Evolutionary conservation across 2,113 vertebrate species (phyloP).

Genomic region (Ceyx cyanopectus): DNA sequence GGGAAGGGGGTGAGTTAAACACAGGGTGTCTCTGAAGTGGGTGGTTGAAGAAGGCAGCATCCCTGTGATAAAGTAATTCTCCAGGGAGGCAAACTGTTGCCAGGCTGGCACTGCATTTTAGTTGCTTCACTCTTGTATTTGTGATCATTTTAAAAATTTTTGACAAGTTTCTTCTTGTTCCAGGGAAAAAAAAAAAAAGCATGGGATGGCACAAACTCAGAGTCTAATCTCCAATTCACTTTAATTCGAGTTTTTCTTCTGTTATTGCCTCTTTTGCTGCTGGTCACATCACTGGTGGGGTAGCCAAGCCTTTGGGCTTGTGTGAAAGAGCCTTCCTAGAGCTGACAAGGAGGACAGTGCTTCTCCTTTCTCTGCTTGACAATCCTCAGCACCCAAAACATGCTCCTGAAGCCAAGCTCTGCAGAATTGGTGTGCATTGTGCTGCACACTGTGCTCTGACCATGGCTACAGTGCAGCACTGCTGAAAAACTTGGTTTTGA

Average conservation of each 20-base stretch:
- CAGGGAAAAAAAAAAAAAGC: background rate
- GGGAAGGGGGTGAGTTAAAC: background rate
- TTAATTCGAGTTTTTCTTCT: background rate
- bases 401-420: background rate
- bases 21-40: background rate
- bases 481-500: background rate
- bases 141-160: background rate
- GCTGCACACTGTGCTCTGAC: background rate
- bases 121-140: background rate
- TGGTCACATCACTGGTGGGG: background rate
- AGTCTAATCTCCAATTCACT: background rate
- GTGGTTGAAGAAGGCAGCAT: background rate
- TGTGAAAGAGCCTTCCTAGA: background rate
- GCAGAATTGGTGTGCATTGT: background rate
- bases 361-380: background rate
- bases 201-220: background rate
- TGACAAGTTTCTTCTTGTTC: slow-evolving; percentile 25
- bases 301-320: background rate
- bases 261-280: background rate
- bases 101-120: background rate
- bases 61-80: background rate
- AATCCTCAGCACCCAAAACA: background rate
- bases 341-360: background rate
- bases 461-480: background rate
- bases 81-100: background rate